phyloP scores from a whole-genome alignment of 2,797 vertebrate species.

The Spheniscus humboldti region DNA sequence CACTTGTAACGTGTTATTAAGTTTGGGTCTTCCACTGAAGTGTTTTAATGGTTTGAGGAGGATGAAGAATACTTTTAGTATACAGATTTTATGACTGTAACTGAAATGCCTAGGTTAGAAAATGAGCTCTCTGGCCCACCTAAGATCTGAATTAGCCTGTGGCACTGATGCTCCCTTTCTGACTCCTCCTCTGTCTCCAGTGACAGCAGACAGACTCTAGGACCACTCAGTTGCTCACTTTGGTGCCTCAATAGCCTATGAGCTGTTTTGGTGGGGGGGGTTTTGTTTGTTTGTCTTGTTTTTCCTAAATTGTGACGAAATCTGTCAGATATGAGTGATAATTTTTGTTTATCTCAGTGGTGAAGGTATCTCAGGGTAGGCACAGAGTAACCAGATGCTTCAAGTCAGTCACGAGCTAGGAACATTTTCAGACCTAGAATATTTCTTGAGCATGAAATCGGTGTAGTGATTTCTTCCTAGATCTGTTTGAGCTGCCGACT shows the following conservation, averaged over 20 bases:
- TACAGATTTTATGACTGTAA: background rate
- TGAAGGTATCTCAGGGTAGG: background rate
- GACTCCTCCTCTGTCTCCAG: background rate
- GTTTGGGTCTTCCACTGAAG: background rate
- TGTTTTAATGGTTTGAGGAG: background rate
- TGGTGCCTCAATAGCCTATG: background rate
- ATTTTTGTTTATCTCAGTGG: background rate
- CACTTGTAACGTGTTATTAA: background rate
- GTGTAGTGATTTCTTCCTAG: background rate
- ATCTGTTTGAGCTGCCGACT: background rate
- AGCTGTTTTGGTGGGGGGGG: background rate
- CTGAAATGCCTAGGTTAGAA: background rate
- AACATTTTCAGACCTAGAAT: background rate
- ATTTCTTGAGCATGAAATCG: background rate
- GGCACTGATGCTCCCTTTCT: background rate
- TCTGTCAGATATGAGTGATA: background rate
- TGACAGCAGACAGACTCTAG: background rate
- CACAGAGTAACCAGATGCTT: background rate
- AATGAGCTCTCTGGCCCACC: background rate
- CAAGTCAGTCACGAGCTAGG: background rate
- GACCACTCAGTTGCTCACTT: background rate
- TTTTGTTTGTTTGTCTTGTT: too few relatives aligned
- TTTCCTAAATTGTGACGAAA: background rate
- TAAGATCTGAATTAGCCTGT: background rate
- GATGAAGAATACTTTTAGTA: background rate